Evolutionary conservation across 2,113 vertebrate genomes (phyloP), one percentile per base, ranked within the genome.

Genomic region (Rissa tridactyla): DNA sequence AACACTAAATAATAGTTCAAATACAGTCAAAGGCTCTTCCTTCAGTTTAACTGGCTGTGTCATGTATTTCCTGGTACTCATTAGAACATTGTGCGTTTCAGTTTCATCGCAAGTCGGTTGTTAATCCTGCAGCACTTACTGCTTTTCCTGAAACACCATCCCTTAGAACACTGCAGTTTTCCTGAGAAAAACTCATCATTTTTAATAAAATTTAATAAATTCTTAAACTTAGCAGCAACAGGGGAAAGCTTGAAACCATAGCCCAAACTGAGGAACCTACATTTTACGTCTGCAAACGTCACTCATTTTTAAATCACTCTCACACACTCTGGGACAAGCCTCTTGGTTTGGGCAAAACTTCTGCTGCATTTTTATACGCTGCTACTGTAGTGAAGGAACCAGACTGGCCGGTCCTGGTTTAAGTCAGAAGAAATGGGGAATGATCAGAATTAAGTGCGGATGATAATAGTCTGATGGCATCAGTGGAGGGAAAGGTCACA

Each of bases 271-370:
- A 82, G n/a, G 64, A 75, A 70, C 17, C 6, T 65, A 13, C 11
- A 44, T 47, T 85, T 79, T 55, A 52, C 2, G 1, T 52, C 36
- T 69, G 38, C 65, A 78, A 86, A 81, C 3, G 18, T 46, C 58
- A 47, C 3, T 22, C 32, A 6, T 30, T 91, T 88, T 73, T 78
- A 51, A 90, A 70, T 75, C 72, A 12, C 19, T 73, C 16, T 27
- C 27, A 36, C 9, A 29, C 0, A 0, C 32, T 62, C 7, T 26
- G 27, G 23, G 20, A 55, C 36, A 34, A 42, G 17, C 42, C n/a
- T 87, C 65, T 29, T 64, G 29, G 9, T 75, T 86, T 73, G 19
- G n/a, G 34, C 26, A 94, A 94, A 93, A 88, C 26, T 68, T 42
- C 3, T n/a, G 47, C 44, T 78, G 20, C 30, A 8, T 47, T 62